Evolutionary conservation across 2,888 invertebrate species (phyloP).

Genomic region (Neria commutata): DNA sequence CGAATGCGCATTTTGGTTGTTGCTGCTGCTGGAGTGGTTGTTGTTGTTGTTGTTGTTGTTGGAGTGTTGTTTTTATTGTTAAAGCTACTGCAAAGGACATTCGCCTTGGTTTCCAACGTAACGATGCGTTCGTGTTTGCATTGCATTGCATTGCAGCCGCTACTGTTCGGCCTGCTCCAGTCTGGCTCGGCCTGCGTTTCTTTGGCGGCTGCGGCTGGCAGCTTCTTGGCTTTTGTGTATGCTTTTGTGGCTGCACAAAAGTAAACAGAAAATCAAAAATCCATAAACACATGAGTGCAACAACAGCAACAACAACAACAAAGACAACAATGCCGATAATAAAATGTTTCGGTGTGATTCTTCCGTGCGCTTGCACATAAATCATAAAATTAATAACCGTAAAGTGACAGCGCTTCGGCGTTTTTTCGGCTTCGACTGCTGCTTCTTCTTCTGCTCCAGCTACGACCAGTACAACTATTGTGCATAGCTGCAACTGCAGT

Average conservation of each 20-base stretch:
- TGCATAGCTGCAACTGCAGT: constrained; percentile 12
- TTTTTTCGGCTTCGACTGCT: constrained; percentile 33
- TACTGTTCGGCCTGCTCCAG: constrained; percentile 38
- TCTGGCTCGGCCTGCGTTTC: constrained; percentile 14
- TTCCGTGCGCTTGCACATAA: constrained; percentile 57
- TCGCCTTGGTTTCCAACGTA: constrained; percentile 25
- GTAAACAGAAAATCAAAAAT: constrained; percentile 31
- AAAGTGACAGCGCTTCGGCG: constrained; percentile 58
- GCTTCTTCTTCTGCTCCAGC: too few species aligned
- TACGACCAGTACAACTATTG: constrained; percentile 13
- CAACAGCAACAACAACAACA: constrained; percentile 33
- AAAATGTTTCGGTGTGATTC: constrained; percentile 34
- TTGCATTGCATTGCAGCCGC: constrained; percentile 31
- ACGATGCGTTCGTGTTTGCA: constrained; percentile 33
- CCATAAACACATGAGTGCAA: constrained; percentile 46
- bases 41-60: constrained; percentile 8
- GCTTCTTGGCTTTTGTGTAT: constrained; percentile 10
- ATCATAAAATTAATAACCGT: constrained; percentile 62
- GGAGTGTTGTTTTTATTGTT: constrained; percentile 1
- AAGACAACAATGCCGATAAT: constrained; percentile 23
- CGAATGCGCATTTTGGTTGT: constrained; percentile 20
- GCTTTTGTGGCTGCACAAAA: constrained; percentile 19
- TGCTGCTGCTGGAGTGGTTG: constrained; percentile 21
- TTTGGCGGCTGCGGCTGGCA: neutral
- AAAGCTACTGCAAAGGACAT: constrained; percentile 12